Conservation (phyloP, 92 coral and sea anemone species). For the Palythoa grandis region DNA sequence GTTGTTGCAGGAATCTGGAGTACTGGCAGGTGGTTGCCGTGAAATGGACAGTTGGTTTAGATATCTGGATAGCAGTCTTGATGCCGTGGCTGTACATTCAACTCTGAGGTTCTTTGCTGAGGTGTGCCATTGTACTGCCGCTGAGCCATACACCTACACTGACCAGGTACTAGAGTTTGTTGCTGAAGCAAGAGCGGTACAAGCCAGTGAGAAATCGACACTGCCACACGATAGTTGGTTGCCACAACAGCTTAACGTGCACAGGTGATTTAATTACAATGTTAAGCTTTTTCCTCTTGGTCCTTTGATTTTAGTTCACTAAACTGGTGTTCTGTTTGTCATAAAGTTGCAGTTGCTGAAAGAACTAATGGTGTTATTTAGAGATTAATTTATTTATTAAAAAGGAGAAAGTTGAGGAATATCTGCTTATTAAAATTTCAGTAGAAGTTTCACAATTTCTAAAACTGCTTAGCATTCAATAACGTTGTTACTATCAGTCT, state of each 20-base stretch:
- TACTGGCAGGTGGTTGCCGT: conserved; percentile 31
- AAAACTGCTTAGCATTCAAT: too few species aligned
- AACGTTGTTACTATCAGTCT: too few species aligned
- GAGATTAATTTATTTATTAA: too few species aligned
- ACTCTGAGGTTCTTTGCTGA: conserved; percentile 65
- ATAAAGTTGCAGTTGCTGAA: not conserved
- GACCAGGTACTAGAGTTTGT: conserved; percentile 67
- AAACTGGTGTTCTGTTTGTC: not conserved
- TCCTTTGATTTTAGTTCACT: not conserved
- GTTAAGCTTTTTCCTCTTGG: not conserved
- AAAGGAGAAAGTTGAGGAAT: too few species aligned
- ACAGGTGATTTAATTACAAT: not conserved
- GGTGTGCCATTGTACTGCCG: conserved; percentile 67
- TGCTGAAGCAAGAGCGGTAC: conserved; percentile 56
- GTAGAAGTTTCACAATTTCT: too few species aligned
- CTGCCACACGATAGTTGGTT: not conserved
- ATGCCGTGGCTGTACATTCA: conserved; percentile 31
- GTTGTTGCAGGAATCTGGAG: conserved; percentile 72
- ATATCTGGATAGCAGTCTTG: conserved; percentile 42
- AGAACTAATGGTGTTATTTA: too few species aligned
- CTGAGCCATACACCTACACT: conserved; percentile 76
- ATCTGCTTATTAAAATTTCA: too few species aligned
- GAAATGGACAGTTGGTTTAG: conserved; percentile 76
- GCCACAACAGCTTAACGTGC: not conserved
- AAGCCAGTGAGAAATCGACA: conserved; percentile 43